Conservation (phyloP, 1,140 invertebrate species). For the Procambarus clarkii region DNA sequence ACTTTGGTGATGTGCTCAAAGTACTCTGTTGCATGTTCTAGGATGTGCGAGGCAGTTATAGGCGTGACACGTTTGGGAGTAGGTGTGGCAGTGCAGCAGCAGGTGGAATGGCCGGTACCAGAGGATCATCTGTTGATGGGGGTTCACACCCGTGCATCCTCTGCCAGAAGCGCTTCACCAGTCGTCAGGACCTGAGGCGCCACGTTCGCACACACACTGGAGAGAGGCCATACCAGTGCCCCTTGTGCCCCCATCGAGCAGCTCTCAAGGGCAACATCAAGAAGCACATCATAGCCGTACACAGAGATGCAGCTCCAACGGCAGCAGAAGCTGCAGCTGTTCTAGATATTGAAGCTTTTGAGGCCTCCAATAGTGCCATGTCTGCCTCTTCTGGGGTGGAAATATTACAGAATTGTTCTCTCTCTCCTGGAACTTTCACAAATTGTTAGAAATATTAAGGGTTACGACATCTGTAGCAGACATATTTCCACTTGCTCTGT, state of each 20-base stretch:
- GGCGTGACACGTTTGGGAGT: slow-evolving; percentile 45
- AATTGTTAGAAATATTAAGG: background rate
- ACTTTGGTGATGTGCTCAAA: slow-evolving; percentile 37
- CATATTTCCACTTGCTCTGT: background rate
- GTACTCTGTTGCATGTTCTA: slow-evolving; percentile 49
- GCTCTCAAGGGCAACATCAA: slow-evolving; percentile 64
- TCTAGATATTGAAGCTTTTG: slow-evolving; percentile 6
- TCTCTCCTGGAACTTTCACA: slow-evolving; percentile 3
- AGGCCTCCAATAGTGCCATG: background rate
- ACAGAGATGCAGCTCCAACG: slow-evolving; percentile 35
- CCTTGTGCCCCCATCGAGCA: slow-evolving; percentile 54
- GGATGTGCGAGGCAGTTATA: slow-evolving; percentile 56
- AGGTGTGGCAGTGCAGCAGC: slow-evolving; percentile 18
- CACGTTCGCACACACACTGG: slow-evolving; percentile 60
- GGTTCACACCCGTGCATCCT: slow-evolving; percentile 47
- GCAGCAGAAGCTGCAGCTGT: slow-evolving; percentile 2
- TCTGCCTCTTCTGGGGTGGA: slow-evolving; percentile 1
- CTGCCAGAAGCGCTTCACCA: slow-evolving; percentile 64
- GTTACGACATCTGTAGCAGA: background rate
- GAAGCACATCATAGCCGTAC: slow-evolving; percentile 59
- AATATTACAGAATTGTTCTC: slow-evolving; percentile 8
- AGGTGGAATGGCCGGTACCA: background rate
- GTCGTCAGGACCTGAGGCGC: slow-evolving; percentile 52
- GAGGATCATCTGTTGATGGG: slow-evolving; percentile 19
- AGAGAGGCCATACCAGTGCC: slow-evolving; percentile 61